phyloP scores from a whole-genome alignment of 2,797 vertebrate species.

The Fistularia commersonii region DNA sequence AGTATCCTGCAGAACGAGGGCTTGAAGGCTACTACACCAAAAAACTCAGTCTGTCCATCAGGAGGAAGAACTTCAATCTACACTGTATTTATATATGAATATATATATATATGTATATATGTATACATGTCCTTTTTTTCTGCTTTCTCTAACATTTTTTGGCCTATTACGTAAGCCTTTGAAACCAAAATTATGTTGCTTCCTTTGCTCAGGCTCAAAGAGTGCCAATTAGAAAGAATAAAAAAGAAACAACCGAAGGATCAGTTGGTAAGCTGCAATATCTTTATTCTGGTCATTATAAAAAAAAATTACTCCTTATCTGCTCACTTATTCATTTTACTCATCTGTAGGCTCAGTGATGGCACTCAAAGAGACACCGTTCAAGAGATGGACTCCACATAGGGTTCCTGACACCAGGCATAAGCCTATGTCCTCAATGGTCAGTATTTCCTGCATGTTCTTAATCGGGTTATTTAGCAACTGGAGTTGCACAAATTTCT shows the following conservation, averaged over 20 bases:
- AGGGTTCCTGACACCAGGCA: slow-evolving; percentile 59
- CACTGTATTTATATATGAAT: slow-evolving; percentile 43
- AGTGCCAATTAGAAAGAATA: slow-evolving; percentile 65
- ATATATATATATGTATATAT: neutral
- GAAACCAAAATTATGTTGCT: neutral
- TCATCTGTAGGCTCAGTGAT: slow-evolving; percentile 5
- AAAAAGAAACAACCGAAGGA: slow-evolving; percentile 21
- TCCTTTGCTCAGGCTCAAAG: slow-evolving; percentile 66
- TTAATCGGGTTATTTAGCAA: neutral
- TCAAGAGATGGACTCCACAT: slow-evolving; percentile 61
- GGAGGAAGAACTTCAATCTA: slow-evolving; percentile 67
- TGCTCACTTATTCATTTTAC: neutral
- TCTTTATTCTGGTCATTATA: neutral
- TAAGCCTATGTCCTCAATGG: slow-evolving; percentile 65
- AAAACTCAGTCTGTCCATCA: slow-evolving; percentile 42
- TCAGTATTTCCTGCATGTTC: slow-evolving; percentile 31
- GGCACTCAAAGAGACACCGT: slow-evolving; percentile 40
- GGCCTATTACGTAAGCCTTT: neutral
- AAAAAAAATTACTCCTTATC: neutral
- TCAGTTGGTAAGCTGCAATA: slow-evolving; percentile 44
- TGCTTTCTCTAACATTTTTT: neutral
- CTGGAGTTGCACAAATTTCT: neutral
- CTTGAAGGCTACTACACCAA: slow-evolving; percentile 47
- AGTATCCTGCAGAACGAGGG: slow-evolving; percentile 70
- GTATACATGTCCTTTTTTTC: neutral